Base-by-base conservation (phyloP, 2,888 invertebrate species). In the Drosophila algonquin region DNA sequence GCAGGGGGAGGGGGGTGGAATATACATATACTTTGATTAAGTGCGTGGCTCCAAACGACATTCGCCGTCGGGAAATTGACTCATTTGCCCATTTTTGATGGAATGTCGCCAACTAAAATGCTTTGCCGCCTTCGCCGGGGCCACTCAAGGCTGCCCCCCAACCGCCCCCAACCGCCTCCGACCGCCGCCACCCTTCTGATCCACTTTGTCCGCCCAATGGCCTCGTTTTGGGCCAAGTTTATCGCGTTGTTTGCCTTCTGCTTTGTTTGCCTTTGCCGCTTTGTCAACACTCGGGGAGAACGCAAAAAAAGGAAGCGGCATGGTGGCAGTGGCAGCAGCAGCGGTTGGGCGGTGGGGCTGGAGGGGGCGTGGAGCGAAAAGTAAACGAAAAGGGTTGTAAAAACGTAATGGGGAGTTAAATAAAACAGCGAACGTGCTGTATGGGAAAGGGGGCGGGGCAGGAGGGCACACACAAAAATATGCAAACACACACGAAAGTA, bases 341-440 rank as follows among this genome's bases (percentile, higher is more conserved):
- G 24, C 6, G 24, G 27, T 1, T 1, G 9, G 44, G 60, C 8
- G 35, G n/a, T n/a, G 54, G 45, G 30, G 30, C 12, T 16, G 12
- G 24, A 21, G 47, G 21, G 35, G 40, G 16, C 51, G 16, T 35
- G 24, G 32, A n/a, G 48, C 35, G n/a, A 46, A 40, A 71, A 63
- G 56, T 54, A 73, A 53, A 63, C 57, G 72, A 64, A 85, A 87
- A 87, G 86, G 83, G 86, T 86, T 87, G 83, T 86, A 82, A 88
- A 83, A 88, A 86, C 76, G 88, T 86, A 83, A 83, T 86, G 88
- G 83, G 80, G 83, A 88, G 82, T 80, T 88, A 85, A 83, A 88
- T 88, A 86, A 88, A 88, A 88, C 83, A 78, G 80, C 75, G 80
- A 82, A 87, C 88, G 82, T 87, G 82, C 81, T 62, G 68, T 40